Percentiles rank a stretch among this genome's conserved stretches.
phyloP scores from a whole-genome alignment of 2,888 invertebrate species.

The Ernsta delagoae region DNA sequence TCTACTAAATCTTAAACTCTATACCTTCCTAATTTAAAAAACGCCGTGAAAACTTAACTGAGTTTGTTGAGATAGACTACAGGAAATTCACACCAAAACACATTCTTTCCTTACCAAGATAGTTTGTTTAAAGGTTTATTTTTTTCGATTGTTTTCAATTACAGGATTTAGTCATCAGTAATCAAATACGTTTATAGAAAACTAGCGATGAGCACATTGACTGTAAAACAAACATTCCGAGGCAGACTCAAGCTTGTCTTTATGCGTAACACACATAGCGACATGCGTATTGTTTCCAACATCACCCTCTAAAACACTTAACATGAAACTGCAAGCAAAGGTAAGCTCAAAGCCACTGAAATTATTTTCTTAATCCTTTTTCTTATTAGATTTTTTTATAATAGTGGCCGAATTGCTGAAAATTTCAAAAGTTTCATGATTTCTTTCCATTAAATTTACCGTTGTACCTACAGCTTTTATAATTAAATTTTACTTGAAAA shows the following conservation, averaged over 20 bases:
- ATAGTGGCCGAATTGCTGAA: not conserved
- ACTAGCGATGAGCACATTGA: constrained; percentile 49
- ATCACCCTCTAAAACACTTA: constrained; percentile 35
- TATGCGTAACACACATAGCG: constrained; percentile 52
- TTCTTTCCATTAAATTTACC: not conserved
- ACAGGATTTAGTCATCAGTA: not conserved
- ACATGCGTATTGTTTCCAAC: constrained; percentile 46
- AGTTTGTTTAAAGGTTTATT: not conserved
- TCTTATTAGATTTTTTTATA: not conserved
- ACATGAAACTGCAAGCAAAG: constrained; percentile 16
- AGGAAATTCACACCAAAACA: not conserved
- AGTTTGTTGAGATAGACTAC: not conserved
- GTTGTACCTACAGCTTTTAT: not conserved
- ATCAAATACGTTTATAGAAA: constrained; percentile 38
- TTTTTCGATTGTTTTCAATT: not conserved
- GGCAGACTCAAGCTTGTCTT: constrained; percentile 50
- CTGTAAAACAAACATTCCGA: constrained; percentile 52
- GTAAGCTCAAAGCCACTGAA: constrained; percentile 24
- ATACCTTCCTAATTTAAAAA: not conserved
- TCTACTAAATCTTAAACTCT: not conserved
- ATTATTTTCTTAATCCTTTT: not conserved
- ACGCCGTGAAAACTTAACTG: not conserved
- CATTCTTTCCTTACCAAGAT: no score
- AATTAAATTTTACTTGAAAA: not conserved
- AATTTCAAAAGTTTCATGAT: not conserved